Evolutionary conservation across 1,140 invertebrate genomes (phyloP), one percentile per base, ranked within the genome.

Genomic region (Drosophila parvula): DNA sequence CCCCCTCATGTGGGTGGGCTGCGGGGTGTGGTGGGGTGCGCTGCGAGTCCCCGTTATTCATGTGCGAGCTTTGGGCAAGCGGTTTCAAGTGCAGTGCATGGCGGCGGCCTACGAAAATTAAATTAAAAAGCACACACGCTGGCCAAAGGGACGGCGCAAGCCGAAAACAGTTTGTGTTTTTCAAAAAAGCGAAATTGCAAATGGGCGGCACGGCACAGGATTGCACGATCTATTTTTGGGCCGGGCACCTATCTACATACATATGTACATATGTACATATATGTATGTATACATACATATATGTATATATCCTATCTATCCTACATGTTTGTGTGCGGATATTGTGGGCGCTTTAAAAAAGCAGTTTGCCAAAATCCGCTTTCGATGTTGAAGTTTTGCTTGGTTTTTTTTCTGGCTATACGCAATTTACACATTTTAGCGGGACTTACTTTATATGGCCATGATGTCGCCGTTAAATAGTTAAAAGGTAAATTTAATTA

Each of bases 31-130:
- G 28, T 16, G 14, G 47, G 47, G 51, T 67, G 59, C 18, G 16
- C 48, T 47, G 59, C 18, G 34, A 32, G 55, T 50, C 16, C 40
- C 16, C 40, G 51, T 51, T 75, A 51, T 74, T 75, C 47, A 48
- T 68, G 58, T 62, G 38, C 55, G 60, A 60, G 47, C 40, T 40
- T 40, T 57, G 59, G 63, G 59, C 63, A 64, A 64, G 64, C 69
- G 61, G 82, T 81, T 86, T 85, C 32, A 78, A 85, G 82, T 85
- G 82, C 82, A 84, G 51, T 53, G 32, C 51, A 53, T 57, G 53
- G 48, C 74, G 53, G 48, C 74, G 57, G 82, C 82, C 83, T 77
- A 79, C 68, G 64, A 88, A 86, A 86, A 88, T 86, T 88, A 79
- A 86, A 86, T 86, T 83, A 86, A 86, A 88, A 86, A 69, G 79